Conservation (phyloP, 2,888 invertebrate genomes). For the Apamea monoglypha region DNA sequence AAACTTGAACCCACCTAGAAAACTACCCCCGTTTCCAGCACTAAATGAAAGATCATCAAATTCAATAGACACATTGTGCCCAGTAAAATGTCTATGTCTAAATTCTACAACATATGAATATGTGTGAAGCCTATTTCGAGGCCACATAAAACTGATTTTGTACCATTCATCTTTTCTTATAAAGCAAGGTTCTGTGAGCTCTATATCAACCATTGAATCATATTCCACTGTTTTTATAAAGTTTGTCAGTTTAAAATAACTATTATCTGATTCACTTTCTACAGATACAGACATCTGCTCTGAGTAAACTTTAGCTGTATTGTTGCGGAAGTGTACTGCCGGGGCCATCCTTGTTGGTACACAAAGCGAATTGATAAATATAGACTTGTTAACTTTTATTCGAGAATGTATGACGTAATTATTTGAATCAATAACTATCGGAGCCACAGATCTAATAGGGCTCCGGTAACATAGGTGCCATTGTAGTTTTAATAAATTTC, state of each 20-base stretch:
- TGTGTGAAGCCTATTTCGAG: conserved; percentile 75
- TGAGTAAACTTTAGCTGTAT: conserved; percentile 79
- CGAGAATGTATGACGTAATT: conserved; percentile 79
- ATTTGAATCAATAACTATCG: conserved; percentile 81
- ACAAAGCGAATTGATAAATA: conserved; percentile 85
- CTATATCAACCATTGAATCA: conserved; percentile 84
- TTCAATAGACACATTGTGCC: conserved; percentile 81
- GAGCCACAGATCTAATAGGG: conserved; percentile 82
- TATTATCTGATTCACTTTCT: conserved; percentile 80
- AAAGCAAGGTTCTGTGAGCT: conserved; percentile 83
- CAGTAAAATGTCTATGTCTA: conserved; percentile 79
- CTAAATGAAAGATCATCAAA: conserved; percentile 83
- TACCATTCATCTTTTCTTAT: conserved; percentile 86
- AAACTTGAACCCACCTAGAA: conserved; percentile 85
- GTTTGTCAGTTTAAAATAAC: conserved; percentile 79
- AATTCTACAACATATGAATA: conserved; percentile 85
- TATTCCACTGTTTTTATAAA: conserved; percentile 84
- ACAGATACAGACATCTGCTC: conserved; percentile 84
- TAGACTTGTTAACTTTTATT: conserved; percentile 84
- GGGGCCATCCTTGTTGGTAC: conserved; percentile 86
- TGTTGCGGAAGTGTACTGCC: conserved; percentile 79
- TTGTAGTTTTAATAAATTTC: conserved; percentile 79
- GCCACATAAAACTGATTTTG: conserved; percentile 85
- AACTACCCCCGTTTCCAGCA: conserved; percentile 81
- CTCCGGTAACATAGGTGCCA: conserved; percentile 85